A percentile compares a stretch with the other conserved stretches of the same genome.
phyloP scores from a whole-genome alignment of 2,113 vertebrate species.

The Seriola quinqueradiata region DNA sequence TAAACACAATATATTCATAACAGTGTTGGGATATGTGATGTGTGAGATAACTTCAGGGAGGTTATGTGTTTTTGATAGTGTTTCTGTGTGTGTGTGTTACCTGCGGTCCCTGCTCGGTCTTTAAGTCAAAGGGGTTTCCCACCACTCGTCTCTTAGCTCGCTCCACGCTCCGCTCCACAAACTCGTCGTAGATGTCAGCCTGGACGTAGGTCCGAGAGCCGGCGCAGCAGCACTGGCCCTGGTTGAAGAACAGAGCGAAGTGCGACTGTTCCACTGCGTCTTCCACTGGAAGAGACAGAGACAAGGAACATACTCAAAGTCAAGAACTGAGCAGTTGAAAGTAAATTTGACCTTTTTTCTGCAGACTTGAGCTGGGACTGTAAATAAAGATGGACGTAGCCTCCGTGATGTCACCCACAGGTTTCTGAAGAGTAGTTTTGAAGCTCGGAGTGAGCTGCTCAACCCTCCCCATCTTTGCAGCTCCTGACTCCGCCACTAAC shows the following conservation, averaged over 20 bases:
- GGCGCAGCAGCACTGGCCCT: constrained; percentile 97
- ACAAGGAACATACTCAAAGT: neutral
- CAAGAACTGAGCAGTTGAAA: too few relatives aligned
- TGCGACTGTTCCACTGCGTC: constrained; percentile 97
- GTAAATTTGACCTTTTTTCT: too few relatives aligned
- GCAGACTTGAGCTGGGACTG: too few relatives aligned
- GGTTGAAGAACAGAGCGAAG: constrained; percentile 97
- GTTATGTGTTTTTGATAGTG: neutral
- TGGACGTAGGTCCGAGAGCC: constrained; percentile 95
- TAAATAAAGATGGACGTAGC: too few relatives aligned
- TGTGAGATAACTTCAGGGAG: too few relatives aligned
- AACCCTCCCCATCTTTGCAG: too few relatives aligned
- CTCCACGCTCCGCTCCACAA: constrained; percentile 92
- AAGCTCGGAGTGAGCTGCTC: too few relatives aligned
- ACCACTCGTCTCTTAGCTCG: constrained; percentile 91
- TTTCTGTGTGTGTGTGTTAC: constrained; percentile 73
- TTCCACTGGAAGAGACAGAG: constrained; percentile 85
- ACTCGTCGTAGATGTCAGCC: constrained; percentile 91
- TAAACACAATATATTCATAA: too few relatives aligned
- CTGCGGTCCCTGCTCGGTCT: constrained; percentile 97
- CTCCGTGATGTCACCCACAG: too few relatives aligned
- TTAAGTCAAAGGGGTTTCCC: constrained; percentile 93
- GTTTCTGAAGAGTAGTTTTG: too few relatives aligned
- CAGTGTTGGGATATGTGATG: too few relatives aligned
- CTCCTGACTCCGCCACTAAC: too few relatives aligned